Base-by-base conservation (phyloP, 2,888 invertebrate genomes). In the Cerastis leucographa region DNA sequence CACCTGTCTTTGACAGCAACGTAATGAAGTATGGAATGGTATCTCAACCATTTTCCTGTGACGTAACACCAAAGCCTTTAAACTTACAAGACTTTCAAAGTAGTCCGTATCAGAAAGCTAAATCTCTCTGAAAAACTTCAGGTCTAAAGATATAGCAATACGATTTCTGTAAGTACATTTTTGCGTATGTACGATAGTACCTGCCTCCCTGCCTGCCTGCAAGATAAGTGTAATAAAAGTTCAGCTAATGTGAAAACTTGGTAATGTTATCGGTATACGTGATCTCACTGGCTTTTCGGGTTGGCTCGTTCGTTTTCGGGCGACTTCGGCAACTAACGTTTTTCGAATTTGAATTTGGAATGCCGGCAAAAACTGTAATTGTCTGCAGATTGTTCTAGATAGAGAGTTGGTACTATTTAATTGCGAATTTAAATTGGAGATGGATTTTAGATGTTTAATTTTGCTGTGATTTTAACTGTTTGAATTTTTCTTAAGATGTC, bases 201-300 rank as follows among this genome's bases (percentile, higher is more conserved):
- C 93, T 92, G 92, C 91, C 92, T 89, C 90, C 87, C 84, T 61
- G 44, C 72, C 84, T 61, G 44, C 72, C 89, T 89, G 89, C 51
- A 90, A 95, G 96, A 96, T 96, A 96, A 96, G 94, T 95, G 95
- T 96, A 96, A 96, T 96, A 96, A 96, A 96, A 96, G 96, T 96
- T 96, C 81, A 85, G 87, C 92, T 96, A 96, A 96, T 95, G 96
- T 91, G 93, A 92, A 96, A 96, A 96, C 95, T 96, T 96, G 89
- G 94, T 96, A 95, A 96, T 96, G 95, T 95, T 96, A 96, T 96
- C 96, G 95, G 94, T 90, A 94, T 95, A 96, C 96, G 96, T 96
- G 96, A 96, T 96, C 96, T 94, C 93, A 85, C 91, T 91, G 95
- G 94, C 94, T 95, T 95, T 94, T 95, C 94, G 92, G 92, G 81